phyloP scores from a whole-genome alignment of 2,113 vertebrate species.

The Clarias magur region DNA sequence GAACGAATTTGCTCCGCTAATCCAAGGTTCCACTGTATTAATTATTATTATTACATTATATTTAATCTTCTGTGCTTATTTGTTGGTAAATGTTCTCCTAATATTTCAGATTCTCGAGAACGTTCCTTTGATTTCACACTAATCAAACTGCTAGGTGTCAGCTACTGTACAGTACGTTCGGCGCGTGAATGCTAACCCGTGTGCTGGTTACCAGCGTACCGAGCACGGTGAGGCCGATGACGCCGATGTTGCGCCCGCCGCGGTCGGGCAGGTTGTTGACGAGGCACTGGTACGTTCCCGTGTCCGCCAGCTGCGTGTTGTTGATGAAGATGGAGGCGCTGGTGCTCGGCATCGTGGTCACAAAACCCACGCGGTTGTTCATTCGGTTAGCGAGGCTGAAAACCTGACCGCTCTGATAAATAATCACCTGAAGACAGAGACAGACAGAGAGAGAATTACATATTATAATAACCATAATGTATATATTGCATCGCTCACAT shows the following conservation, averaged over 20 bases:
- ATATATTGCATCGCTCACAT: too few species aligned
- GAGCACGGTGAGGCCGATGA: constrained; percentile 94
- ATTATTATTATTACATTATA: too few species aligned
- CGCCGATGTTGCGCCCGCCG: constrained; percentile 92
- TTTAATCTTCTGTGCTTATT: too few species aligned
- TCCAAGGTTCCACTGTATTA: too few species aligned
- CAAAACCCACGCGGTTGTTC: constrained; percentile 91
- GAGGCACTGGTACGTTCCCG: constrained; percentile 98
- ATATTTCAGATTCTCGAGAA: background rate
- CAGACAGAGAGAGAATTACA: background rate
- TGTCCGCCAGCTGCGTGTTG: constrained; percentile 95
- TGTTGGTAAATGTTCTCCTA: background rate
- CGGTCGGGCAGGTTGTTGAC: constrained; percentile 97
- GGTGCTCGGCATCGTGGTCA: constrained; percentile 94
- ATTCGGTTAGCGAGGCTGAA: constrained; percentile 90
- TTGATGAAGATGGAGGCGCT: constrained; percentile 99
- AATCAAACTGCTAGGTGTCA: background rate
- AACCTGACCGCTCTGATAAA: constrained; percentile 96
- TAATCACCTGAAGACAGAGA: constrained; percentile 84
- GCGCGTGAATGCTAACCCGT: background rate
- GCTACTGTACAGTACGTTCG: background rate
- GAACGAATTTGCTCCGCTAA: too few species aligned
- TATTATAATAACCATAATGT: background rate
- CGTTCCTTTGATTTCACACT: background rate
- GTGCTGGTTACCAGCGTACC: constrained; percentile 69